A percentile compares a stretch with the other conserved stretches of the same genome.
Evolutionary conservation across 2,113 vertebrate species (phyloP).

Genomic region (Mormyrus iriodes): DNA sequence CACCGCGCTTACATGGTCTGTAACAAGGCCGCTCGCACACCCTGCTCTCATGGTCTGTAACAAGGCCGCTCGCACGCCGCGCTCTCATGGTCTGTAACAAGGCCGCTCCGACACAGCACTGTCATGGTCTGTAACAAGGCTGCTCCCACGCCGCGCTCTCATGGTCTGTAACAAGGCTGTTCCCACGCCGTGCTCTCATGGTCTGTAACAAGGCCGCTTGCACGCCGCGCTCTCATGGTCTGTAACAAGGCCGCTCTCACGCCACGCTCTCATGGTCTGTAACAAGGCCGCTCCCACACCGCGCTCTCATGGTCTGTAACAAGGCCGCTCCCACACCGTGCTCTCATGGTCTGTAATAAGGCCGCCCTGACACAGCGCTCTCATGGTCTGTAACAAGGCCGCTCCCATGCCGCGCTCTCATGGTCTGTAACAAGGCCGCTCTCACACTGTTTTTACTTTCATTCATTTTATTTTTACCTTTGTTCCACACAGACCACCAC

Average conservation of each 20-base stretch:
- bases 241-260: conserved; percentile 31
- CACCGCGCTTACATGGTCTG: neutral
- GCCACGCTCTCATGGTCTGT: neutral
- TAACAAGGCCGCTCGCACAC: conserved; percentile 59
- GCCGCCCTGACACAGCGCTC: no score
- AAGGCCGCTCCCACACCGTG: conserved; percentile 49
- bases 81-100: conserved; percentile 29
- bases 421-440: conserved; percentile 32
- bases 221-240: no score
- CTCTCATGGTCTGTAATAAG: conserved; percentile 13
- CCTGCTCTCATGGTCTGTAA: neutral
- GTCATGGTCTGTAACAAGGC: conserved; percentile 19
- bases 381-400: conserved; percentile 30
- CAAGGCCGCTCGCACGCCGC: no score
- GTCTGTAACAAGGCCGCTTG: no score
- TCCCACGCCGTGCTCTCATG: conserved; percentile 38
- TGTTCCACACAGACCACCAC: conserved; percentile 67
- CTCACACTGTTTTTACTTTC: conserved; percentile 70
- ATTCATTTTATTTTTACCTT: conserved; percentile 66
- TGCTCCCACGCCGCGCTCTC: conserved; percentile 47
- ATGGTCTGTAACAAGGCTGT: conserved; percentile 51
- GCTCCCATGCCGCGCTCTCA: neutral
- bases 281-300: conserved; percentile 47
- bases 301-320: conserved; percentile 47
- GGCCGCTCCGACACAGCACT: neutral